These are phyloP conservation scores for Gymnoscopelus microlampas DNA, from an alignment of 2,797 vertebrate genomes.

Conservation along the genomic window DNA sequence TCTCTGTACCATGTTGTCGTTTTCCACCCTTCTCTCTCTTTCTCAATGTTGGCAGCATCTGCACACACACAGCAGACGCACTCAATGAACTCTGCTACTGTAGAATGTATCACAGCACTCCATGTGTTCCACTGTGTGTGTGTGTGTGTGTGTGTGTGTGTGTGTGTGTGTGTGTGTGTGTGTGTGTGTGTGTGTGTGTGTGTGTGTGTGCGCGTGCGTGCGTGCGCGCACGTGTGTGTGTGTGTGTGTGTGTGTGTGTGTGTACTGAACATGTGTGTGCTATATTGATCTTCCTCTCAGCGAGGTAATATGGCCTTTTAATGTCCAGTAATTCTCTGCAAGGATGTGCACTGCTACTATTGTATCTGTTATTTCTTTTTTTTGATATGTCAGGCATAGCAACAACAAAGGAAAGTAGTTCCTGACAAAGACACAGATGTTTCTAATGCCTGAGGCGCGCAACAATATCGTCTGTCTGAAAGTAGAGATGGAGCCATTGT, in stretches of 20 bases:
- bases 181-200: conserved; percentile 1
- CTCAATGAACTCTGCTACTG: conserved; percentile 62
- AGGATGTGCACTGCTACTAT: conserved; percentile 6
- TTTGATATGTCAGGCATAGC: conserved; percentile 40
- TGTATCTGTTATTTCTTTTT: conserved; percentile 50
- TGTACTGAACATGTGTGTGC: conserved; percentile 38
- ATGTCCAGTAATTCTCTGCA: conserved; percentile 48
- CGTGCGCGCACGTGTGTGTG: conserved; percentile 9
- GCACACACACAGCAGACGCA: conserved; percentile 14
- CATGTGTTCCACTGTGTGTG: conserved; percentile 42
- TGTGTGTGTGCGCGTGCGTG: background rate
- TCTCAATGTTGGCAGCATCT: conserved; percentile 49
- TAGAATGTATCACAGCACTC: conserved; percentile 39
- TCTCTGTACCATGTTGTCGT: conserved; percentile 40
- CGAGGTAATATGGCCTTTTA: conserved; percentile 48
- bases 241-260: conserved; percentile 10
- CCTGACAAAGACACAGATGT: conserved; percentile 33
- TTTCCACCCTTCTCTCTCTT: conserved; percentile 42
- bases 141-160: conserved; percentile 4
- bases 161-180: conserved; percentile 19
- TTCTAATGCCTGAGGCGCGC: conserved; percentile 33
- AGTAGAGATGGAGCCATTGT: conserved; percentile 53
- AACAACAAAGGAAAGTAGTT: conserved; percentile 25
- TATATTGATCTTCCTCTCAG: conserved; percentile 54
- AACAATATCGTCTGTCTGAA: conserved; percentile 47